Evolutionary conservation across 2,888 invertebrate species (phyloP).

Genomic region (Cephus pulcher): DNA sequence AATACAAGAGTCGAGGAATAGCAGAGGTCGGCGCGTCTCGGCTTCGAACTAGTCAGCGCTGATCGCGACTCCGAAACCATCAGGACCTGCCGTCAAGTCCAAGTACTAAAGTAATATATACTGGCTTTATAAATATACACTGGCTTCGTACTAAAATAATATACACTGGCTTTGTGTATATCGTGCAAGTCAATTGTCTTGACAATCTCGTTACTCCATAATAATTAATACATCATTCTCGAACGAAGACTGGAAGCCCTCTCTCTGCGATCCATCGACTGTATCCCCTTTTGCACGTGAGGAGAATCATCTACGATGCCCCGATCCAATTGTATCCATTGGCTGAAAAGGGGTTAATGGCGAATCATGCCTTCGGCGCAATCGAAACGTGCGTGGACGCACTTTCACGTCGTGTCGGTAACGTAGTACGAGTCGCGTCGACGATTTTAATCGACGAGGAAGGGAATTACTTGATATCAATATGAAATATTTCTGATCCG

Average conservation of each 20-base stretch:
- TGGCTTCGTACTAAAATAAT: background rate
- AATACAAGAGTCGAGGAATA: background rate
- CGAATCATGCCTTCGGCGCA: constrained; percentile 46
- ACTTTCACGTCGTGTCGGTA: constrained; percentile 33
- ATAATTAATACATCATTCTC: background rate
- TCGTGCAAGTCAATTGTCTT: background rate
- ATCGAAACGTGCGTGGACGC: constrained; percentile 34
- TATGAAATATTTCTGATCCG: background rate
- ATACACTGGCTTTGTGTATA: background rate
- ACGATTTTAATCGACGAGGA: constrained; percentile 22
- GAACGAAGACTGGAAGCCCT: background rate
- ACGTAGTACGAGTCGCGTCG: background rate
- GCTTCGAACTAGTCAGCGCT: background rate
- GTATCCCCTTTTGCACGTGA: constrained; percentile 1
- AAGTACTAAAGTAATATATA: background rate
- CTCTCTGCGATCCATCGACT: background rate
- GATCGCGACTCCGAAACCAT: background rate
- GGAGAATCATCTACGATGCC: constrained; percentile 1
- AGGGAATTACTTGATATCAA: background rate
- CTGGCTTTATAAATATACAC: background rate
- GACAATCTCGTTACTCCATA: background rate
- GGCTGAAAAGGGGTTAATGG: constrained; percentile 53
- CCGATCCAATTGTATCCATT: constrained; percentile 45
- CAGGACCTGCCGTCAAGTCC: background rate
- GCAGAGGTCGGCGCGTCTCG: background rate